Evolutionary conservation across 2,113 vertebrate genomes (phyloP), one percentile per base, ranked within the genome.

Genomic region (Nesogale talazaci): DNA sequence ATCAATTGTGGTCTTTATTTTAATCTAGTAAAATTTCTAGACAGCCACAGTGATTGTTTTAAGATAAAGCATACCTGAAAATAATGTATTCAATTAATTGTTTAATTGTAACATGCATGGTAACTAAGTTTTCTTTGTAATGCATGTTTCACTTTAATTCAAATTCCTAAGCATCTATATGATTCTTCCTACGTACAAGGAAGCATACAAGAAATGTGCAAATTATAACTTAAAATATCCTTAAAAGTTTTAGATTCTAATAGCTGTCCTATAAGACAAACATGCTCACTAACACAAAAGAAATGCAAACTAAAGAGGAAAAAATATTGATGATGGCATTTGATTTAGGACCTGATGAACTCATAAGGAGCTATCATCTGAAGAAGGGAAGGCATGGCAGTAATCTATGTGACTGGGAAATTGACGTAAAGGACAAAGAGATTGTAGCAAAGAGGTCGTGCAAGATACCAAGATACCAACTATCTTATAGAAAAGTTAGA

Each of bases 241-340:
- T 92, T 9, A 77, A 91, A 77, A 84, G 40, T 65, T 89, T 3
- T 84, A 69, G 23, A 87, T 70, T 70, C 65, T 91, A 29, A 59
- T 15, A 56, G 14, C 17, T 82, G 1, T 52, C 61, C 38, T 63
- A 36, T 83, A 42, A 80, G 40, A 2, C 22, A 92, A 31, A 77
- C 65, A 84, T 46, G 7, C 57, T n/a, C 59, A 91, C 52, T 56
- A 56, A 67, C 27, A 76, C 31, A 46, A 31, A 92, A 36, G 9
- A 77, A 38, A 29, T 91, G 83, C 27, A 79, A 70, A 34, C 19
- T 72, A 46, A 67, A 78, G 20, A 86, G 78, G 17, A 76, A 2
- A 72, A 36, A 7, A 2, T 42, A 74, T 36, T 70, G 22, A 78
- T 69, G 59, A 93, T 81, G 0, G 1, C 34, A 70, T 74, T 94